A percentile compares a stretch with the other conserved stretches of the same genome.
Evolutionary conservation across 2,113 vertebrate genomes (phyloP).

Genomic region (Triplophysa dalaica): DNA sequence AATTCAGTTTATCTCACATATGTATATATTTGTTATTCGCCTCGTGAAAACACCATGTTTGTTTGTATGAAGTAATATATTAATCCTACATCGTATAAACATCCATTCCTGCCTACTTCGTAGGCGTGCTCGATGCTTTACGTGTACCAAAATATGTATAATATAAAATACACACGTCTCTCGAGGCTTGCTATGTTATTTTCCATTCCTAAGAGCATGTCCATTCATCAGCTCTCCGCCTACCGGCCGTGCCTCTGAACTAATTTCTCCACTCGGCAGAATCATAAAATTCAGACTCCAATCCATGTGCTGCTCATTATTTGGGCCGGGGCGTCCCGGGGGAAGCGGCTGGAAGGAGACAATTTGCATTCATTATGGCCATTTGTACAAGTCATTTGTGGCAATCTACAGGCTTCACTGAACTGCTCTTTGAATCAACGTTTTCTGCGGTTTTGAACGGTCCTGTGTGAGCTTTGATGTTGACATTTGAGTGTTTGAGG

Average conservation of each 20-base stretch:
- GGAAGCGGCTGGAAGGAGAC: constrained; percentile 38
- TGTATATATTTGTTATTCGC: neutral
- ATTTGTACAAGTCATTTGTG: constrained; percentile 51
- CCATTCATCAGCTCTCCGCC: constrained; percentile 19
- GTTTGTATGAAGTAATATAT: neutral
- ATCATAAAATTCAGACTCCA: constrained; percentile 34
- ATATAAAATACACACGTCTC: no score
- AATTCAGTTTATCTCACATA: neutral
- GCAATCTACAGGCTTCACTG: constrained; percentile 35
- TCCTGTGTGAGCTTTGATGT: neutral
- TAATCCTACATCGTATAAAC: neutral
- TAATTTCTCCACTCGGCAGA: constrained; percentile 42
- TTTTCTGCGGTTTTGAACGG: constrained; percentile 10
- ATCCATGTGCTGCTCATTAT: constrained; percentile 54
- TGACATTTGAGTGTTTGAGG: neutral
- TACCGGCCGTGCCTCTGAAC: constrained; percentile 29
- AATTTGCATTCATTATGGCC: constrained; percentile 46
- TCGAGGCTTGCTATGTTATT: neutral
- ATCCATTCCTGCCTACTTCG: constrained; percentile 7
- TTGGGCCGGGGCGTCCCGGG: constrained; percentile 27
- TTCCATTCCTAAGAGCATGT: neutral
- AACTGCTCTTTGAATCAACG: constrained; percentile 30
- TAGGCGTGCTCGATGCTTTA: neutral
- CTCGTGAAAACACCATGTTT: neutral
- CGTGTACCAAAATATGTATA: neutral